Base-by-base conservation (phyloP, 2,888 invertebrate species). In the Nesidiocoris tenuis region DNA sequence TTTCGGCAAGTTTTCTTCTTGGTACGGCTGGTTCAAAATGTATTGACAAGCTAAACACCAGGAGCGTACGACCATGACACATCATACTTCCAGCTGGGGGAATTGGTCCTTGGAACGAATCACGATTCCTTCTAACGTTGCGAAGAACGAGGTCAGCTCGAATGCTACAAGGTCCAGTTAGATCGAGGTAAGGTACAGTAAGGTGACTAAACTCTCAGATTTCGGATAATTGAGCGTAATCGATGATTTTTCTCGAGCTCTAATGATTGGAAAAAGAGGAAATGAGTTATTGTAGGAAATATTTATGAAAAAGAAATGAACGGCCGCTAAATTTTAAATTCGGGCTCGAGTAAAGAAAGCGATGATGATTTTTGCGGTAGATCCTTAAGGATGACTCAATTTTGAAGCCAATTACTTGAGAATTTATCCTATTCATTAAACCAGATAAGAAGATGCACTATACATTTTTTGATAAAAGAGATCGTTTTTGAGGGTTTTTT, bases 1-100 rank as follows among this genome's bases (percentile, higher is more conserved):
- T 77, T 81, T 81, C 17, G 83, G 83, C 7, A 76, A 76, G 72
- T 77, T 76, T 56, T 75, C 71, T 56, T 70, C 75, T 21, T 74
- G 76, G 72, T 76, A 77, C 71, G 75, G 77, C 39, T 78, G 67
- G 64, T 78, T 75, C 74, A 80, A 77, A 68, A 81, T 77, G 76
- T 80, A 79, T 75, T 82, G 81, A 79, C 82, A 82, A 57, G 82
- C 82, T 77, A 81, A 81, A 79, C 82, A 82, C 81, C 81, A 80
- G 70, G 81, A 78, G 75, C 81, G 80, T 78, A 81, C 81, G 70
- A 81, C 80, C 78, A 80, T 80, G 77, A 74, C 78, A 77, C 66
- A 55, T 56, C 70, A 75, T 74, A 77, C 70, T 67, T 76, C 74
- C 75, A 68, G 55, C 57, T 63, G 61, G 61, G 61, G 74, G n/a